phyloP scores from a whole-genome alignment of 2,113 vertebrate genomes.

The Microcebus jonahi region DNA sequence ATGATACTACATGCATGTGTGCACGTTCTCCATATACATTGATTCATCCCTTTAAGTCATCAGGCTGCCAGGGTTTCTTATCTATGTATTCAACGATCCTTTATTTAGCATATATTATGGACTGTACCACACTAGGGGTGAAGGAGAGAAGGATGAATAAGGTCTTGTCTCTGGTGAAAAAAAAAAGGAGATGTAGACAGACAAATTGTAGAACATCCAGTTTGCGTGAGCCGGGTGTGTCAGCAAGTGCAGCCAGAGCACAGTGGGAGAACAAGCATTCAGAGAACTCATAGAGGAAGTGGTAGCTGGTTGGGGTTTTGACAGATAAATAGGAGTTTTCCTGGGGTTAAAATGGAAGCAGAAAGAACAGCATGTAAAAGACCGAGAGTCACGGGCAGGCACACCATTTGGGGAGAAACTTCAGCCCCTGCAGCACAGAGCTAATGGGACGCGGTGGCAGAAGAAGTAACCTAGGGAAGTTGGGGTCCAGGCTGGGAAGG shows the following conservation, averaged over 20 bases:
- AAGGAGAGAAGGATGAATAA: not conserved
- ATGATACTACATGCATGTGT: not conserved
- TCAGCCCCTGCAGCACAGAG: not conserved
- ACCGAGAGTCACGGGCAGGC: not conserved
- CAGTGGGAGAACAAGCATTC: not conserved
- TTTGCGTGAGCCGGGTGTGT: not conserved
- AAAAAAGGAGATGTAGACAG: not conserved
- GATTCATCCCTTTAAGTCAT: not conserved
- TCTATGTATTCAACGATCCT: not conserved
- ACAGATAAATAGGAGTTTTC: not conserved
- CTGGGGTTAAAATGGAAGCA: not conserved
- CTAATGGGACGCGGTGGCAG: not conserved
- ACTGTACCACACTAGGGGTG: not conserved
- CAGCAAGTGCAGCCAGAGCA: not conserved
- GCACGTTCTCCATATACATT: too few species aligned
- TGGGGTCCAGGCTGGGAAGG: not conserved
- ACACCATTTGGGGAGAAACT: not conserved
- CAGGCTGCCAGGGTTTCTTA: not conserved
- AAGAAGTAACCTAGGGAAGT: not conserved
- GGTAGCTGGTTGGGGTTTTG: rapidly evolving
- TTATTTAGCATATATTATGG: not conserved
- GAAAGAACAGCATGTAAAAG: not conserved
- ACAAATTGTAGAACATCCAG: not conserved
- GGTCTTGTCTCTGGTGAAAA: not conserved
- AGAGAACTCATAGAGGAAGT: not conserved